These are phyloP conservation scores for Falco biarmicus DNA, from an alignment of 2,797 vertebrate species.

Conservation along the genomic window DNA sequence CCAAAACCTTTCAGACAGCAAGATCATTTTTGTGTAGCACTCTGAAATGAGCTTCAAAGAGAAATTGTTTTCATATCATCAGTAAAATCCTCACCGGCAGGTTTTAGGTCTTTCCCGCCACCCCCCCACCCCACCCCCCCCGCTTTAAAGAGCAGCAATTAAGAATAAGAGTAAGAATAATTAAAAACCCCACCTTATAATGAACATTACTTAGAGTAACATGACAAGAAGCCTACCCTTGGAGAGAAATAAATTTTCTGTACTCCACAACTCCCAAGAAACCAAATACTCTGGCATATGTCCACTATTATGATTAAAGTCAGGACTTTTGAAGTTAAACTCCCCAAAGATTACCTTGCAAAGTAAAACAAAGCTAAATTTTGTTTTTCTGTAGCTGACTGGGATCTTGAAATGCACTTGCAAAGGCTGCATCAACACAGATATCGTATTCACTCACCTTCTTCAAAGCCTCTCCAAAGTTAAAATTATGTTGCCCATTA, in stretches of 20 bases:
- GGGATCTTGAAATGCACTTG: background rate
- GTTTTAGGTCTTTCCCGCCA: background rate
- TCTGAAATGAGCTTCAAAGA: background rate
- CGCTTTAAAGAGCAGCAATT: background rate
- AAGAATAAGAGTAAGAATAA: background rate
- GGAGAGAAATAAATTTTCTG: background rate
- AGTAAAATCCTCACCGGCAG: background rate
- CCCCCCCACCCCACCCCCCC: rapidly evolving
- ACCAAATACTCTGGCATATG: background rate
- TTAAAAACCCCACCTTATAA: background rate
- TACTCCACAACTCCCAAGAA: background rate
- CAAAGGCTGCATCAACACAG: background rate
- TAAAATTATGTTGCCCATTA: background rate
- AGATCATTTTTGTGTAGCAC: background rate
- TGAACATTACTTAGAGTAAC: background rate
- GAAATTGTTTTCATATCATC: background rate
- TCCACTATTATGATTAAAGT: background rate
- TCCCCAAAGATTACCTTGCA: background rate
- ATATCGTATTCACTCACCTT: background rate
- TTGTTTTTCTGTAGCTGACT: background rate
- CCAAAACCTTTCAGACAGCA: background rate
- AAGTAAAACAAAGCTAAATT: background rate
- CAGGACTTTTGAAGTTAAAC: background rate
- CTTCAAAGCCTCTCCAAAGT: background rate
- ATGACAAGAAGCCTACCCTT: background rate